Conservation (phyloP, 2,113 vertebrate species). For the Gallinago paraguaiae region DNA sequence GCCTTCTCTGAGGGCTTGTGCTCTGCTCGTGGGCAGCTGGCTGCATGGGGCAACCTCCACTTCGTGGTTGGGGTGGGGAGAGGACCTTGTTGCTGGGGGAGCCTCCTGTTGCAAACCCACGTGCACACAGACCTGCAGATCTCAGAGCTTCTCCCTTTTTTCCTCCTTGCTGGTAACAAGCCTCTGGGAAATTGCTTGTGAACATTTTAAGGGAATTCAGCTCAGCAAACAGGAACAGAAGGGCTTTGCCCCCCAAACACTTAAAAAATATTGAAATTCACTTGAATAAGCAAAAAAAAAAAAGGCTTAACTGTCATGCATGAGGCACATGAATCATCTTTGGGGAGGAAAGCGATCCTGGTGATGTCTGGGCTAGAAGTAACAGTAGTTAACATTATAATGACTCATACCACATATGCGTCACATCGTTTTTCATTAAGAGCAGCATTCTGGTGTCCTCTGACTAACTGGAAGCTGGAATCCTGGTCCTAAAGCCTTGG, state of each 20-base stretch:
- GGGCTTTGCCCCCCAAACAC: not conserved
- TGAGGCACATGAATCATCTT: constrained; percentile 65
- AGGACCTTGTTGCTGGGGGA: rapidly evolving
- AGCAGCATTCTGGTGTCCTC: constrained; percentile 39
- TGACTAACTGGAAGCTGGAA: constrained; percentile 43
- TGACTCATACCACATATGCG: constrained; percentile 60
- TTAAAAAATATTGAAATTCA: constrained; percentile 28
- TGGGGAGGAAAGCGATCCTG: not conserved
- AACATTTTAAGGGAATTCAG: not conserved
- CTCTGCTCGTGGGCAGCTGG: rapidly evolving
- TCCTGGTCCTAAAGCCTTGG: not conserved
- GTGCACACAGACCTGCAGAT: not conserved
- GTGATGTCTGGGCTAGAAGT: constrained; percentile 43
- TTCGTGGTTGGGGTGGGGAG: not conserved
- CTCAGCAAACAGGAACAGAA: not conserved
- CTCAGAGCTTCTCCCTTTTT: not conserved
- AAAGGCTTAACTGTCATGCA: constrained; percentile 50
- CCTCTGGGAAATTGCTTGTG: not conserved
- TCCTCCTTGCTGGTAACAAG: not conserved
- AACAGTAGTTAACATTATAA: constrained; percentile 63
- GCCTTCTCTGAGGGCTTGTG: not conserved
- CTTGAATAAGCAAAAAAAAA: constrained; percentile 50
- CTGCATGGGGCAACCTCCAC: not conserved
- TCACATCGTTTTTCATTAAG: constrained; percentile 57
- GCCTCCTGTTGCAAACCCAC: not conserved